Conservation (phyloP, 2,888 invertebrate species). For the Cylloceria caligata region DNA sequence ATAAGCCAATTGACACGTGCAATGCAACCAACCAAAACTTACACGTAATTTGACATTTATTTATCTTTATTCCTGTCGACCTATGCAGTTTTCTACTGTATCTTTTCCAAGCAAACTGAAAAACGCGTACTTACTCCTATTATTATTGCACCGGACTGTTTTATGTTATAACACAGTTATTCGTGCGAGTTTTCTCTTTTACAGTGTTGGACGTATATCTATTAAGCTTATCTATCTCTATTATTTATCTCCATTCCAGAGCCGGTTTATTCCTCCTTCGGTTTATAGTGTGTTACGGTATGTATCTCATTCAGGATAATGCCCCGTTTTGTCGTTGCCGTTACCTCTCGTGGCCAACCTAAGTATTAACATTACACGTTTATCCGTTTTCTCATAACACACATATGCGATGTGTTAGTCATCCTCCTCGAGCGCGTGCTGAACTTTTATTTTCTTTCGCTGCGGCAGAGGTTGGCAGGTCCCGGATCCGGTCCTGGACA, state of each 20-base stretch:
- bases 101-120: neutral
- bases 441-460: neutral
- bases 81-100: neutral
- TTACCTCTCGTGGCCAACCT: slow-evolving; percentile 6
- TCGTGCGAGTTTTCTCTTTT: slow-evolving; percentile 21
- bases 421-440: slow-evolving; percentile 24
- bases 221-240: slow-evolving; percentile 19
- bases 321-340: slow-evolving; percentile 30
- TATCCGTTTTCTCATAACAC: slow-evolving; percentile 57
- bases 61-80: neutral
- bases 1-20: neutral
- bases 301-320: slow-evolving; percentile 35
- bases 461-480: slow-evolving; percentile 6
- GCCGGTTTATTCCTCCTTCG: slow-evolving; percentile 32
- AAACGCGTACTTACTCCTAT: neutral
- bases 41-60: neutral
- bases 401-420: slow-evolving; percentile 36
- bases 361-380: slow-evolving; percentile 53
- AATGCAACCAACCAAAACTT: neutral
- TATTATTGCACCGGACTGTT: slow-evolving; percentile 16
- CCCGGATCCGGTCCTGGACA: slow-evolving; percentile 40
- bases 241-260: neutral
- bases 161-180: slow-evolving; percentile 22
- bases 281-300: neutral
- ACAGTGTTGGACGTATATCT: slow-evolving; percentile 14